Percentiles rank a stretch among this genome's conserved stretches.
phyloP scores from a whole-genome alignment of 2,797 vertebrate species.

The Pseudochromis fuscus region DNA sequence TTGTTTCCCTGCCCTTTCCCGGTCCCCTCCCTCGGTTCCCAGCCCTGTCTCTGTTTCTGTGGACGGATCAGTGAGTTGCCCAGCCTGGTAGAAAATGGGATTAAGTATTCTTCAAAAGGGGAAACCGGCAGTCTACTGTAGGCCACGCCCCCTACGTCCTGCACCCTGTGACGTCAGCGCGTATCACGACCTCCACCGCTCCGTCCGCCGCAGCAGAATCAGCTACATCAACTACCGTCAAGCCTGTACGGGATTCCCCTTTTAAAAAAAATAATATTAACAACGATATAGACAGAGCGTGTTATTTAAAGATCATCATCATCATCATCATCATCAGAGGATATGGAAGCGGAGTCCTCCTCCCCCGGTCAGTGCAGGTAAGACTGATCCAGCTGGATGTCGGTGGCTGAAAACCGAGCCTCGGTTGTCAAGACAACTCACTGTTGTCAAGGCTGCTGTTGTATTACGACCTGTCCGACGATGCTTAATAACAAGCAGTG shows the following conservation, averaged over 20 bases:
- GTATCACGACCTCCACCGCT: conserved; percentile 28
- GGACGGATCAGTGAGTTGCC: conserved; percentile 68
- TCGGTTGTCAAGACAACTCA: conserved; percentile 30
- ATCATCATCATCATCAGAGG: conserved; percentile 22
- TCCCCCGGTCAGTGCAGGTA: conserved; percentile 79
- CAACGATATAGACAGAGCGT: background rate
- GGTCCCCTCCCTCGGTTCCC: conserved; percentile 32
- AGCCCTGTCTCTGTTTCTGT: conserved; percentile 41
- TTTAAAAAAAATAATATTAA: too few relatives aligned
- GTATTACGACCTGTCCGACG: background rate
- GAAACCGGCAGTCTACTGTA: conserved; percentile 6
- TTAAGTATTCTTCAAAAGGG: conserved; percentile 71
- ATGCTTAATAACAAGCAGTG: too few relatives aligned
- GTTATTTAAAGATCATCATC: background rate
- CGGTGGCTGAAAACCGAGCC: too few relatives aligned
- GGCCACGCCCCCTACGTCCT: conserved; percentile 40
- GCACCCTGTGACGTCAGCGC: conserved; percentile 45
- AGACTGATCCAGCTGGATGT: conserved; percentile 30
- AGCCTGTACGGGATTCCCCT: too few relatives aligned
- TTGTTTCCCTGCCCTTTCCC: background rate
- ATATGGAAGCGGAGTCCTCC: conserved; percentile 64
- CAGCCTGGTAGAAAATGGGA: conserved; percentile 73
- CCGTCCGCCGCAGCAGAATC: conserved; percentile 13
- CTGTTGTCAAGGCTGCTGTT: conserved; percentile 24
- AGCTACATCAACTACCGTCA: conserved; percentile 11